Base-by-base conservation (phyloP, 2,113 vertebrate genomes). In the Pseudopodoces humilis region DNA sequence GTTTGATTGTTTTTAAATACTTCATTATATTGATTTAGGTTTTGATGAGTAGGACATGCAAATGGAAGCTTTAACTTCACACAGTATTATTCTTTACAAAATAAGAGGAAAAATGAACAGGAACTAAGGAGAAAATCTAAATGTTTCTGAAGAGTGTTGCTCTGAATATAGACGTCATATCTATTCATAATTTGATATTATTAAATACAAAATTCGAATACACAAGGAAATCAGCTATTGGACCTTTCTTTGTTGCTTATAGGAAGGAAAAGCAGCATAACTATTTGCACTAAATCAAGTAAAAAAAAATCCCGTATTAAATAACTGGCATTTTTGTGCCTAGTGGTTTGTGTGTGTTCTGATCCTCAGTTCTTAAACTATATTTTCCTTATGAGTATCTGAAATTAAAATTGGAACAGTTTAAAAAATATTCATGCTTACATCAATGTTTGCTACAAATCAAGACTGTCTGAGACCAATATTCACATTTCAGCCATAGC, bases 231-330 rank as follows among this genome's bases (percentile, higher is more conserved):
- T 47, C 10, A 63, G 7, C 22, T 62, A 8, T 58, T 75, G 6
- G 24, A 59, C 10, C 1, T 35, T 50, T 71, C 35, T 52, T 59
- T 47, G 1, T 2, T 68, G 5, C 43, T 55, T 50, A 25, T 5
- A 49, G 2, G 6, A 22, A 46, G 20, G 33, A 89, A 94, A 95
- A 47, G 2, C 2, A 58, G 19, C 23, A 67, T 33, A 77, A 44
- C 47, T 77, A 84, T 35, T 81, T 87, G 3, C 7, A 65, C 0
- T 44, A 35, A 87, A 65, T 47, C 2, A 44, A 49, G 13, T 56
- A 2, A 72, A 79, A 69, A 59, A 75, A 75, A 10, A 1, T 0
- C 8, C 2, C 1, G 22, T 16, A 3, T 3, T 2, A 41, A 56
- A 43, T 39, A 49, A 49, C 9, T 41, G 15, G 2, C 2, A 47